Evolutionary conservation across 2,797 vertebrate species (phyloP).

Genomic region (Microhierax caerulescens): DNA sequence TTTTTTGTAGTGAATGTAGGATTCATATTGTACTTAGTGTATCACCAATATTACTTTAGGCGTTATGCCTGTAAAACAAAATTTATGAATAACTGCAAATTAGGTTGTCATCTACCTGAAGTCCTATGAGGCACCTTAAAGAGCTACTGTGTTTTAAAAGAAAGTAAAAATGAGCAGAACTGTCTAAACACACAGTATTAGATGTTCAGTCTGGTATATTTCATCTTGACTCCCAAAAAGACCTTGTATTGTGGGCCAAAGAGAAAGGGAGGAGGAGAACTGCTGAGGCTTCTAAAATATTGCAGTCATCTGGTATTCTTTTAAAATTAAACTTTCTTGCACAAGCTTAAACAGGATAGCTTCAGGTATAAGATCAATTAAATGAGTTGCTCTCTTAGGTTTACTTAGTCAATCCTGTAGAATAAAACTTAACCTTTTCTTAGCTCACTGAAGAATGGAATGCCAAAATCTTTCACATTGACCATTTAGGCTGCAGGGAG

Average conservation of each 20-base stretch:
- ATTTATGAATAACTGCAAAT: not conserved
- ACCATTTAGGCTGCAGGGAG: not conserved
- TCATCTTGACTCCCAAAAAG: not conserved
- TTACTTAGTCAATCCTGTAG: not conserved
- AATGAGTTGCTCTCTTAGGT: not conserved
- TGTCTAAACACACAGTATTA: not conserved
- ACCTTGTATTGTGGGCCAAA: not conserved
- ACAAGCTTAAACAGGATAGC: not conserved
- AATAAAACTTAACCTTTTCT: not conserved
- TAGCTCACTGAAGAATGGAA: not conserved
- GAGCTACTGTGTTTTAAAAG: not conserved
- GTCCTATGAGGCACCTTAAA: not conserved
- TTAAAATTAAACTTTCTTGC: conserved; percentile 5
- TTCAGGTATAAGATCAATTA: not conserved
- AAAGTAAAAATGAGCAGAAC: not conserved
- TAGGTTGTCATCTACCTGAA: not conserved
- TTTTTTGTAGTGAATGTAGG: not conserved
- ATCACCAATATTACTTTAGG: not conserved
- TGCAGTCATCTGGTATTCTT: not conserved
- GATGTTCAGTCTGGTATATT: not conserved
- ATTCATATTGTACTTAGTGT: not conserved
- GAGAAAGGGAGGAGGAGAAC: not conserved
- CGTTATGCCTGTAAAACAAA: not conserved
- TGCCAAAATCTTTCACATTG: not conserved
- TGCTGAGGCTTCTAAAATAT: not conserved